Evolutionary conservation across 2,797 vertebrate species (phyloP).

Genomic region (Sebastiscus albofasciatus): DNA sequence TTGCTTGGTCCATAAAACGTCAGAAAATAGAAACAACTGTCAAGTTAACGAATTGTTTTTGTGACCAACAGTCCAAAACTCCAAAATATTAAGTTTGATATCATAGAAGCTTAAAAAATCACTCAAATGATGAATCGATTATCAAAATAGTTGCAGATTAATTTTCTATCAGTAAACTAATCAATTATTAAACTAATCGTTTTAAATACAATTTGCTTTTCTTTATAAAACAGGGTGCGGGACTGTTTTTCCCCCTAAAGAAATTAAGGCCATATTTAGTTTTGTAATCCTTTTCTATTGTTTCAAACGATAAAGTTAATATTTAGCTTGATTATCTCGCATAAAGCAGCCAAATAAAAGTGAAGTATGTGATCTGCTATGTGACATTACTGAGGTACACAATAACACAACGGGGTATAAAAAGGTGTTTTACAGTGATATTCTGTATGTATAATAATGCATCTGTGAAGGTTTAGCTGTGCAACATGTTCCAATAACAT

Average conservation of each 20-base stretch:
- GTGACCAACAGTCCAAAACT: background rate
- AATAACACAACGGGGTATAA: background rate
- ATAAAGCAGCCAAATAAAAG: background rate
- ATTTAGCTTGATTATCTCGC: background rate
- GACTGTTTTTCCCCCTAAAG: background rate
- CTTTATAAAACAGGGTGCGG: background rate
- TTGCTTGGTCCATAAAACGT: background rate
- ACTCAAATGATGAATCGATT: background rate
- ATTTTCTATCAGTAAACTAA: background rate
- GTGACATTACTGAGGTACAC: background rate
- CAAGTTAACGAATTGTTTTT: background rate
- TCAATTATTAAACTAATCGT: background rate
- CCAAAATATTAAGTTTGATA: background rate
- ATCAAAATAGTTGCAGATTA: background rate
- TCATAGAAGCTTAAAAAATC: background rate
- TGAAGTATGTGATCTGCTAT: background rate
- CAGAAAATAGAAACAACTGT: background rate
- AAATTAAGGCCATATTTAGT: background rate
- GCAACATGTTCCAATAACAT: background rate
- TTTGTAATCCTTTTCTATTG: background rate
- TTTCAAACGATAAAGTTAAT: background rate
- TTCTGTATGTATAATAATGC: background rate
- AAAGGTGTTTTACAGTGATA: background rate
- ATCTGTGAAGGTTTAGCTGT: conserved; percentile 20
- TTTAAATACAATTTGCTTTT: background rate